These are phyloP conservation scores for Panagrolaimus sp. DNA, from an alignment of 1,140 invertebrate species.

Conservation along the genomic window DNA sequence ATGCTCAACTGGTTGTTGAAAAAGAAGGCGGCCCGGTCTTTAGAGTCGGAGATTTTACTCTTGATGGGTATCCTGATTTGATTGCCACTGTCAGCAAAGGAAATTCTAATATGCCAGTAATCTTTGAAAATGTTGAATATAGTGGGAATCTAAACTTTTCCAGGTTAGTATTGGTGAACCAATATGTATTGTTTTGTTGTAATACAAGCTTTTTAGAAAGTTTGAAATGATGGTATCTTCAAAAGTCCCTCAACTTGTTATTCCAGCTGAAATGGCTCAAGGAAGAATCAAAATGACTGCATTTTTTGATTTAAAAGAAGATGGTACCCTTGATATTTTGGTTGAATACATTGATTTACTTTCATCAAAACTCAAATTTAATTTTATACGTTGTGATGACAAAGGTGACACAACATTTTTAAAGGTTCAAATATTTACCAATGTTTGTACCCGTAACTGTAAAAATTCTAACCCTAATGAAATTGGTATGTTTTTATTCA, in stretches of 20 bases:
- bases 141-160: slow-evolving; percentile 35
- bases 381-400: slow-evolving; percentile 57
- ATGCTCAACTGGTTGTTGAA: slow-evolving; percentile 15
- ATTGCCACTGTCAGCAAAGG: slow-evolving; percentile 35
- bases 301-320: slow-evolving; percentile 57
- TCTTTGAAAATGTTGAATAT: slow-evolving; percentile 40
- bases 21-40: slow-evolving; percentile 38
- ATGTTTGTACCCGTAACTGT: slow-evolving; percentile 40
- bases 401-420: slow-evolving; percentile 58
- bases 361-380: slow-evolving; percentile 23
- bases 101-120: slow-evolving; percentile 26
- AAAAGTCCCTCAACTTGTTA: slow-evolving; percentile 29
- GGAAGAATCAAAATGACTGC: slow-evolving; percentile 29
- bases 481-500: slow-evolving; percentile 12
- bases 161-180: slow-evolving; percentile 29
- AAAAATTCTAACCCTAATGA: slow-evolving; percentile 19
- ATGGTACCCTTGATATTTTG: slow-evolving; percentile 54
- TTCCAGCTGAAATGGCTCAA: slow-evolving; percentile 36
- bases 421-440: slow-evolving; percentile 57
- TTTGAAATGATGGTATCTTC: slow-evolving; percentile 41
- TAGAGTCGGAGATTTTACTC: slow-evolving; percentile 53
- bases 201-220: slow-evolving; percentile 39
- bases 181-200: neutral
- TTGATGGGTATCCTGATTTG: slow-evolving; percentile 53
- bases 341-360: slow-evolving; percentile 45